Evolutionary conservation across 2,797 vertebrate species (phyloP).

Genomic region (Acanthis flammea): DNA sequence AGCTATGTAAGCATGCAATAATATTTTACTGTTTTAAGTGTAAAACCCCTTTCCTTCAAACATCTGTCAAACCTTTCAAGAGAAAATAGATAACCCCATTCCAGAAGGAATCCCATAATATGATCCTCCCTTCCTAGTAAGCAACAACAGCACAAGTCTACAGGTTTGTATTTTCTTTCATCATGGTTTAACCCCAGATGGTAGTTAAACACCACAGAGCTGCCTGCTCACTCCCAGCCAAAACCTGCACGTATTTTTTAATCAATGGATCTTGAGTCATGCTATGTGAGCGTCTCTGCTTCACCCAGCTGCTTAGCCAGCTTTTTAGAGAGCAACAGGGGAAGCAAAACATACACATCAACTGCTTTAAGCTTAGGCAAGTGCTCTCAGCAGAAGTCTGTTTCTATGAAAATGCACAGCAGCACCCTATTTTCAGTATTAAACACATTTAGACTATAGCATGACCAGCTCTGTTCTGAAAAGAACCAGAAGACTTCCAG

Average conservation of each 20-base stretch:
- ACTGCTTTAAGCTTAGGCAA: not conserved
- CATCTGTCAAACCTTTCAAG: not conserved
- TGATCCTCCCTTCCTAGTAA: not conserved
- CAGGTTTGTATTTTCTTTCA: not conserved
- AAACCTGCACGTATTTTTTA: not conserved
- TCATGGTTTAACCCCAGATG: not conserved
- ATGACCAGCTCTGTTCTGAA: not conserved
- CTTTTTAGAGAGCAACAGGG: not conserved
- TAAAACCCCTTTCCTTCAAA: not conserved
- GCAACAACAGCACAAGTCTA: not conserved
- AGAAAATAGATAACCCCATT: not conserved
- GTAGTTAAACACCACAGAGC: not conserved
- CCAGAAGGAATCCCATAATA: not conserved
- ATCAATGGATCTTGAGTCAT: not conserved
- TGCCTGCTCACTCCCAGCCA: not conserved
- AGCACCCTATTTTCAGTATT: not conserved
- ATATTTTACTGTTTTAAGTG: not conserved
- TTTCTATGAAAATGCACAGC: not conserved
- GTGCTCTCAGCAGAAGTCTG: not conserved
- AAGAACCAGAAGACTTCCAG: not conserved
- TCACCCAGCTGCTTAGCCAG: not conserved
- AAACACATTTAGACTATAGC: not conserved
- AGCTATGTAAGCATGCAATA: not conserved
- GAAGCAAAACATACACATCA: not conserved
- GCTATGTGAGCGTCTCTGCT: not conserved